Evolutionary conservation across 2,888 invertebrate species (phyloP), one percentile per base, ranked within the genome.

Genomic region (Alloplasta piceator): DNA sequence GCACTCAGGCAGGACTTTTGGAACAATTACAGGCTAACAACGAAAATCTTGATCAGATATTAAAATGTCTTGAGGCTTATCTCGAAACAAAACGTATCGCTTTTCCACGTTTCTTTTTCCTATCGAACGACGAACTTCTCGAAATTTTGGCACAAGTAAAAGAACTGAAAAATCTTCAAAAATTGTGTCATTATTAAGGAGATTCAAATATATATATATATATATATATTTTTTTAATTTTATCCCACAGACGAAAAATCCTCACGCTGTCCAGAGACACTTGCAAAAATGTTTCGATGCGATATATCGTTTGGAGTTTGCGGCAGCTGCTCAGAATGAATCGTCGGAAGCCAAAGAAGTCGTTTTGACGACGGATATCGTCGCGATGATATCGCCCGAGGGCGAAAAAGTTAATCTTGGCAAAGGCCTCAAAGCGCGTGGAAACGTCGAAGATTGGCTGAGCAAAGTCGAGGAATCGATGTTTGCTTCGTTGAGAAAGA

Each of bases 361-460:
- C n/a, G 93, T 95, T 39, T 89, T 95, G 10, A 97, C 96, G 0
- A 97, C 96, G 9, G 98, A 98, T 89, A 98, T 98, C 41, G 90
- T 96, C 16, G 97, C 97, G 0, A 98, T 98, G 96, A 93, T 98
- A 2, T 98, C 98, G 9, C 98, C 98, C 0, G 98, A 98, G 92
- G 96, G 96, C 14, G 98, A 98, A 90, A 94, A 95, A 82, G 95
- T 98, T 4, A 93, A 94, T 58, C 94, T 98, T 7, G 96, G 96
- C 64, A 97, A 96, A 95, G 98, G 95, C 36, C 93, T 96, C 6
- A 98, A 97, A 92, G 97, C 97, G 0, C 94, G 98, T 71, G 98
- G 98, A 0, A 97, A 98, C 87, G 98, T 98, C 0, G 98, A 98
- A 92, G 97, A 98, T 88, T 98, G 98, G 98, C 92, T 98, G 6